Percentiles rank a stretch among this genome's conserved stretches.
phyloP scores from a whole-genome alignment of 2,113 vertebrate genomes.

The Pelvicachromis taeniatus region DNA sequence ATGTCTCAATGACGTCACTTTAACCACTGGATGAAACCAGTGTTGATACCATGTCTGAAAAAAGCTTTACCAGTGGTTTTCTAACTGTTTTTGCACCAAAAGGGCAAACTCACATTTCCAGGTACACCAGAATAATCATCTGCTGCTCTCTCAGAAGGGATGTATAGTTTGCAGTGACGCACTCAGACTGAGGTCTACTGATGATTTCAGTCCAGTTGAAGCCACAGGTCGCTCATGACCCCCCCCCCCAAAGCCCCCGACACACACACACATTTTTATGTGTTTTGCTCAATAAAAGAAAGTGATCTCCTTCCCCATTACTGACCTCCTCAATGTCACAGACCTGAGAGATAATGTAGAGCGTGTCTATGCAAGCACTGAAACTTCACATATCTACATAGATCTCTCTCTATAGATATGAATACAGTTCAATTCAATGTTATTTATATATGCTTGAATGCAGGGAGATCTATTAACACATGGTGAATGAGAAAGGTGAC shows the following conservation, averaged over 20 bases:
- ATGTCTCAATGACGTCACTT: not conserved
- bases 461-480: too few species aligned
- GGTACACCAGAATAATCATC: not conserved
- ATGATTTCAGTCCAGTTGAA: not conserved
- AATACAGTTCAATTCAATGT: too few species aligned
- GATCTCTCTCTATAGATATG: not conserved
- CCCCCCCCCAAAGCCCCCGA: not conserved
- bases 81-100: not conserved
- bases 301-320: not conserved
- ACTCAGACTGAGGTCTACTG: not conserved
- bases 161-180: not conserved
- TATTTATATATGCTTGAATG: too few species aligned
- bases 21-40: not conserved
- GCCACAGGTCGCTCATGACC: not conserved
- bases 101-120: not conserved
- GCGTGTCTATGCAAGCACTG: not conserved
- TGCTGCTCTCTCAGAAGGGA: not conserved
- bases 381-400: not conserved
- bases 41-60: not conserved
- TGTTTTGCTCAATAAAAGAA: not conserved
- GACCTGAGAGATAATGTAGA: not conserved
- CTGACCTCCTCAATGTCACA: not conserved
- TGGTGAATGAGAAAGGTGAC: too few species aligned
- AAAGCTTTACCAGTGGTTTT: not conserved
- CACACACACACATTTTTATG: not conserved